Conservation (phyloP, 1,140 invertebrate species). For the Phenacoccus solenopsis region DNA sequence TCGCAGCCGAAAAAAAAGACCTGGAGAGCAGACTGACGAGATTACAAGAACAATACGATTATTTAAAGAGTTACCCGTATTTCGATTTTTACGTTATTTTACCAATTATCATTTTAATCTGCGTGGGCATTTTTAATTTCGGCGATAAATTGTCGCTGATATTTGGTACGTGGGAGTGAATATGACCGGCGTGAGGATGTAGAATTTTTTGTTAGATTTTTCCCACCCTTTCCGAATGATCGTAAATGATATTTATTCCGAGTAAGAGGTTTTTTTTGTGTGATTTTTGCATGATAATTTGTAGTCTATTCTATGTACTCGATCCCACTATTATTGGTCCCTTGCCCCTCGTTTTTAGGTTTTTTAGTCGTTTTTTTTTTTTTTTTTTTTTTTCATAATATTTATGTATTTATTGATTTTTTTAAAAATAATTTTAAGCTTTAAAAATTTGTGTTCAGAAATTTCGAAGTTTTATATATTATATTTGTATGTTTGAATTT, state of each 20-base stretch:
- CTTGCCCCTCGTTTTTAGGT: too few species aligned
- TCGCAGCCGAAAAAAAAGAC: not conserved
- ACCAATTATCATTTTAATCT: not conserved
- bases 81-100: constrained; percentile 8
- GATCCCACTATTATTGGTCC: too few species aligned
- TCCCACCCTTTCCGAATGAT: too few species aligned
- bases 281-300: too few species aligned
- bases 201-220: too few species aligned
- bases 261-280: too few species aligned
- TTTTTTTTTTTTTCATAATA: not conserved
- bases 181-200: not conserved
- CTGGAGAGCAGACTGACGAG: not conserved
- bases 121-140: constrained; percentile 6
- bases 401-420: not conserved
- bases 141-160: not conserved
- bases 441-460: not conserved
- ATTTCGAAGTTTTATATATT: too few species aligned
- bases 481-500: too few species aligned
- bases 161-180: not conserved
- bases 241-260: too few species aligned
- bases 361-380: too few species aligned
- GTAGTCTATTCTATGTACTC: too few species aligned
- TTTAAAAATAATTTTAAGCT: not conserved
- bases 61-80: constrained; percentile 9
- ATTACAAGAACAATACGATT: constrained; percentile 8